These are phyloP conservation scores for Ophthalmolycus amberensis DNA, from an alignment of 2,113 vertebrate genomes.

Conservation along the genomic window DNA sequence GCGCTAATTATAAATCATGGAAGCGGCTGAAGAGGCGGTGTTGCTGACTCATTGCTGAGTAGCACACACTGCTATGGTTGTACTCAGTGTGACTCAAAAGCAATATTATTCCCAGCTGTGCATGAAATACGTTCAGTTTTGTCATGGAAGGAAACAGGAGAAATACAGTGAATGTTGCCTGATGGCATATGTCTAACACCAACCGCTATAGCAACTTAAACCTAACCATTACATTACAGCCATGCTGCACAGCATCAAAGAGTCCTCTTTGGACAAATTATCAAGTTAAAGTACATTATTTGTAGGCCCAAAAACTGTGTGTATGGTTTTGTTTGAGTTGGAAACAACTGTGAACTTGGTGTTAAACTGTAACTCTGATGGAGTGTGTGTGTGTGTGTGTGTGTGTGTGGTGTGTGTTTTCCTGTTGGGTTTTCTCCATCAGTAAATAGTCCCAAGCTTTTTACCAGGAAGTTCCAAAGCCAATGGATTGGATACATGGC, in stretches of 20 bases:
- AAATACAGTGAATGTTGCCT: conserved; percentile 29
- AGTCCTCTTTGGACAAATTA: conserved; percentile 8
- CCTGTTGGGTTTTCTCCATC: too few species aligned
- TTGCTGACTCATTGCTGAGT: conserved; percentile 66
- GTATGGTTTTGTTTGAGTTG: not conserved
- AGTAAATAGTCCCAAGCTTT: conserved; percentile 23
- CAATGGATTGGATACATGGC: not conserved
- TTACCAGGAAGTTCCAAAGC: conserved; percentile 5
- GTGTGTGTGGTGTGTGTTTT: not conserved
- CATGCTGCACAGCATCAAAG: conserved; percentile 19
- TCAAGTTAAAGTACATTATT: conserved; percentile 26
- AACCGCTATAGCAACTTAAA: not conserved
- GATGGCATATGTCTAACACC: conserved; percentile 7
- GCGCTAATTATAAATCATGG: conserved; percentile 69
- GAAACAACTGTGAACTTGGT: conserved; percentile 32
- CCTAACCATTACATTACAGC: not conserved
- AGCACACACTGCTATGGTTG: conserved; percentile 50
- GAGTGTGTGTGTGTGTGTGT: not conserved
- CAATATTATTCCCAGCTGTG: conserved; percentile 75
- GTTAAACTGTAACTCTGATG: conserved; percentile 27
- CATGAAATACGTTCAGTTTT: conserved; percentile 69
- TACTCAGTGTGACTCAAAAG: conserved; percentile 61
- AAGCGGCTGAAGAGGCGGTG: conserved; percentile 42
- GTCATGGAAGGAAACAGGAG: conserved; percentile 62
- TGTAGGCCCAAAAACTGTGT: not conserved